phyloP scores from a whole-genome alignment of 1,140 invertebrate genomes.

The Epicauta chinensis region DNA sequence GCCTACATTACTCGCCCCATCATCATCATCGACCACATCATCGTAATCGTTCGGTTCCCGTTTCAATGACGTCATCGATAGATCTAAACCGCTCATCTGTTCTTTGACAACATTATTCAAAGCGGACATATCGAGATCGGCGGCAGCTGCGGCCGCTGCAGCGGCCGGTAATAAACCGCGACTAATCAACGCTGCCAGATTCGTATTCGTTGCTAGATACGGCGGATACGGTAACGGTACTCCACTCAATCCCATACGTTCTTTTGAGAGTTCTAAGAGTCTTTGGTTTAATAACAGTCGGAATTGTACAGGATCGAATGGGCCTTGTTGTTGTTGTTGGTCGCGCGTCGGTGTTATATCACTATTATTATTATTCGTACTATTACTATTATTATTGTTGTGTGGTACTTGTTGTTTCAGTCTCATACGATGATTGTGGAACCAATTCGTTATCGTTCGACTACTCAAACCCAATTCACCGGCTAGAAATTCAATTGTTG shows the following conservation, averaged over 20 bases:
- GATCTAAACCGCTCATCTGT: slow-evolving; percentile 69
- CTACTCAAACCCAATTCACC: slow-evolving; percentile 86
- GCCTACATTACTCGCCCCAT: slow-evolving; percentile 67
- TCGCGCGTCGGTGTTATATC: slow-evolving; percentile 60
- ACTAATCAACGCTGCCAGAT: slow-evolving; percentile 63
- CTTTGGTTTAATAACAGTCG: slow-evolving; percentile 80
- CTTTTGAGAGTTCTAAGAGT: slow-evolving; percentile 77
- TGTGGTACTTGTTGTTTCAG: slow-evolving; percentile 69
- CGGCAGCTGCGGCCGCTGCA: slow-evolving; percentile 35
- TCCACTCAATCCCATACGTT: slow-evolving; percentile 65
- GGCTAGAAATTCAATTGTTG: slow-evolving; percentile 92
- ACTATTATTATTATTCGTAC: background rate
- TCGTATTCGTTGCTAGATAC: slow-evolving; percentile 66
- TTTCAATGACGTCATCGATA: slow-evolving; percentile 72
- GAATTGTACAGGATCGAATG: slow-evolving; percentile 88
- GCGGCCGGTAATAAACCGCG: slow-evolving; percentile 53
- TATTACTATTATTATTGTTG: background rate
- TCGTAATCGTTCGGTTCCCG: slow-evolving; percentile 66
- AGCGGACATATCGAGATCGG: slow-evolving; percentile 47
- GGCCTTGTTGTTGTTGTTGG: slow-evolving; percentile 51
- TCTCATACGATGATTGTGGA: slow-evolving; percentile 98
- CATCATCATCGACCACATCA: slow-evolving; percentile 52
- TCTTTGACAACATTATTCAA: slow-evolving; percentile 62
- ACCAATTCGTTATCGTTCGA: slow-evolving; percentile 98
- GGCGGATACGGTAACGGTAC: slow-evolving; percentile 67